Percentiles rank a stretch among this genome's conserved stretches.
These are phyloP conservation scores for Smutsia gigantea DNA, from an alignment of 2,797 vertebrate species.

Conservation along the genomic window DNA sequence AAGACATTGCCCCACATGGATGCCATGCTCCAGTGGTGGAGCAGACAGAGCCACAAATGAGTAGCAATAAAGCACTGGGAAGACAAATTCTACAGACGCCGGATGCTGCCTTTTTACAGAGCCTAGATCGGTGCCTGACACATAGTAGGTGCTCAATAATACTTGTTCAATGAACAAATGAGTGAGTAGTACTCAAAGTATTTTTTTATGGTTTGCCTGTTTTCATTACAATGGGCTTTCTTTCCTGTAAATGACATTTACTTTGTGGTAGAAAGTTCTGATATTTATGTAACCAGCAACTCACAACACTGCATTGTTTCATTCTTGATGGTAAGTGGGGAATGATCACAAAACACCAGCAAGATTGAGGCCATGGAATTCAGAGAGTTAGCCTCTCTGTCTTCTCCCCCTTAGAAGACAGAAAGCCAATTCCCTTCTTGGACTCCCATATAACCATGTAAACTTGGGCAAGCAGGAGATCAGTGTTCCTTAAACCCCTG, in stretches of 20 bases:
- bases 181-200: background rate
- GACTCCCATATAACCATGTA: background rate
- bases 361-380: accelerated
- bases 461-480: background rate
- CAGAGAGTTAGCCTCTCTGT: background rate
- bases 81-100: background rate
- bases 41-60: background rate
- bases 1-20: background rate
- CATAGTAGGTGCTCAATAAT: background rate
- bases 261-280: background rate
- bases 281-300: background rate
- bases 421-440: background rate
- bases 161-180: background rate
- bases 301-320: background rate
- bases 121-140: background rate
- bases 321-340: background rate
- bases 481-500: background rate
- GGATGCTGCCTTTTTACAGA: background rate
- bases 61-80: background rate
- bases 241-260: background rate
- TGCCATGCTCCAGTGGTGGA: too few species aligned
- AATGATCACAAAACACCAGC: background rate
- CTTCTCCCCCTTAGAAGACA: background rate
- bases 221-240: slow-evolving; percentile 14
- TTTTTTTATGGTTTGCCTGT: background rate